Base-by-base conservation (phyloP, 1,140 invertebrate species). In the Drosophila subobscura region DNA sequence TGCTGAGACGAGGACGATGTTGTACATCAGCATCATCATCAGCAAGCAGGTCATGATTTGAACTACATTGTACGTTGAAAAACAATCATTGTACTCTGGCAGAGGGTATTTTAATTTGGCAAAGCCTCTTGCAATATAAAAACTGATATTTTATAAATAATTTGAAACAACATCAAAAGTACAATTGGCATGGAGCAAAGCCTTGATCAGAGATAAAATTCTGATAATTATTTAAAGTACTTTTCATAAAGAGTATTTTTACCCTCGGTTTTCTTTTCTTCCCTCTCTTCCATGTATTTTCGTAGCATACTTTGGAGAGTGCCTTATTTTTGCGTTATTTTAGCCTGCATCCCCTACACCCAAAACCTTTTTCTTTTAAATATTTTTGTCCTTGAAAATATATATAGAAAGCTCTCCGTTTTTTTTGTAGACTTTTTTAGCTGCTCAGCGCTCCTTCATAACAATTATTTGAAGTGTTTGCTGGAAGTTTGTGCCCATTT, bases 391-490 rank as follows among this genome's bases (percentile, higher is more conserved):
- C 71, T 79, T 65, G 37, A 47, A 20, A 37, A 33, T 25, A 71
- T 14, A 56, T 37, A 37, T 37, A 37, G 33, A 37, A 37, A 37
- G 10, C 10, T 20, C 16, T 20, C 16, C 10, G 1, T 37, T 12
- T 37, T 37, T 37, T 10, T 29, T 47, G 25, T 29, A 29, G 47
- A 55, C 37, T 51, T 54, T 47, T 46, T 27, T 8, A 44, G 12
- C 44, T 20, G 22, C 33, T 59, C 6, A 53, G 42, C 44, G 56
- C 59, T 37, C 10, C 45, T 50, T 42, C 61, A 63, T 51, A 79
- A 79, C 64, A 70, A 79, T 77, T 80, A 80, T 80, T 72, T 72
- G 56, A 80, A 76, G 71, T 64, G 70, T 55, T 61, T 59, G 51
- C 46, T 65, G 25, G 22, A 49, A 59, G 27, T 54, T 58, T 72